Evolutionary conservation across 2,888 invertebrate genomes (phyloP).

Genomic region (Caenorhabditis wallacei): DNA sequence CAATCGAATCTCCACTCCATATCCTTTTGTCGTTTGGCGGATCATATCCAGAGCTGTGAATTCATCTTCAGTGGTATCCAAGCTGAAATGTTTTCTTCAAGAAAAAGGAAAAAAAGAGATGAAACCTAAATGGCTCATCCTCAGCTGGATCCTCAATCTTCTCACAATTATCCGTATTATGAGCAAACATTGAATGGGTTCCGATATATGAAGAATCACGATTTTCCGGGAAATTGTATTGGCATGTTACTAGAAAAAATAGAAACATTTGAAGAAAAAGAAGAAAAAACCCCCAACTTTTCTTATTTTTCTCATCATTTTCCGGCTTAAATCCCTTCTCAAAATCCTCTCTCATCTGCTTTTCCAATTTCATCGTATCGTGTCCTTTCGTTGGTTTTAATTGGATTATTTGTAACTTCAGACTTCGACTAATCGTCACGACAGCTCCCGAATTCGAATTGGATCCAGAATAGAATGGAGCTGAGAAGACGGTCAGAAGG

Average conservation of each 20-base stretch:
- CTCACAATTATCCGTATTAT: conserved; percentile 35
- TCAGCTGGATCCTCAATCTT: conserved; percentile 16
- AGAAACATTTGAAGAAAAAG: not conserved
- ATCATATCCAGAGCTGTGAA: conserved; percentile 19
- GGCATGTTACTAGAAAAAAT: conserved; percentile 28
- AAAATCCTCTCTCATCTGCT: not conserved
- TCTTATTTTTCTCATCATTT: conserved; percentile 1
- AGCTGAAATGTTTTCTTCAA: not conserved
- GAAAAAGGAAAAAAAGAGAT: not conserved
- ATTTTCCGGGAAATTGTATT: conserved; percentile 17
- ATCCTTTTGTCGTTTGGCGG: conserved; percentile 31
- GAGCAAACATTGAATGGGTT: conserved; percentile 35
- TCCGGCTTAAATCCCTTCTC: conserved; percentile 27
- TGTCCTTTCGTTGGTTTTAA: conserved; percentile 44
- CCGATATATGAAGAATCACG: not conserved
- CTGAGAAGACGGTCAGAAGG: conserved; percentile 78
- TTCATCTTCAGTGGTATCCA: conserved; percentile 9
- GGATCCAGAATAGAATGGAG: conserved; percentile 77
- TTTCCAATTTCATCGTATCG: conserved; percentile 25
- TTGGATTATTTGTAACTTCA: conserved; percentile 56
- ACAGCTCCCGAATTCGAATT: conserved; percentile 75
- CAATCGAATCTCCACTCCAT: conserved; percentile 45
- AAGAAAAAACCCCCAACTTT: not conserved
- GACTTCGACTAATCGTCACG: conserved; percentile 39
- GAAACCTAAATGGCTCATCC: conserved; percentile 12